These are phyloP conservation scores for Amphipyra tragopoginis DNA, from an alignment of 2,888 invertebrate species.

Conservation along the genomic window DNA sequence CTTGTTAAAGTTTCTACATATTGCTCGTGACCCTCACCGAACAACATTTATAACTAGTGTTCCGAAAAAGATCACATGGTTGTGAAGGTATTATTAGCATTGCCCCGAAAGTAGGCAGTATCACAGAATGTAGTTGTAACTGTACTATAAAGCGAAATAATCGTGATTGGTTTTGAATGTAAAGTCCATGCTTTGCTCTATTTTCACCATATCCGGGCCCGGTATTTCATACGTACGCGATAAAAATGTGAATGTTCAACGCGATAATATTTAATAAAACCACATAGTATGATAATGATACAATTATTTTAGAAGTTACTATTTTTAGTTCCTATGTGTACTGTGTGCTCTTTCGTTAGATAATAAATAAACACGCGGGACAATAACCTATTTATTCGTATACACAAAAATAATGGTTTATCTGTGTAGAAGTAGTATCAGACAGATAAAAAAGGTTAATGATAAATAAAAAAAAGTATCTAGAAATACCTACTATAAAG, in stretches of 20 bases:
- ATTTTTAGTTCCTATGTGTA: conserved; percentile 55
- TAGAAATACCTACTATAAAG: too few species aligned
- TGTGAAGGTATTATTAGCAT: conserved; percentile 43
- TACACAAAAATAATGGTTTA: conserved; percentile 4
- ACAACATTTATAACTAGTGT: conserved; percentile 61
- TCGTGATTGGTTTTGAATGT: conserved; percentile 42
- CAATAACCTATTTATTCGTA: conserved; percentile 68
- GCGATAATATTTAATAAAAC: too few species aligned
- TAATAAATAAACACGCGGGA: conserved; percentile 71
- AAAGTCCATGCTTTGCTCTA: conserved; percentile 45
- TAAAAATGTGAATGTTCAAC: background rate
- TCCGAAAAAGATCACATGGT: conserved; percentile 71
- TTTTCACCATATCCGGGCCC: conserved; percentile 25
- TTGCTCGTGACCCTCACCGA: conserved; percentile 83
- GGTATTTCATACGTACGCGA: conserved; percentile 19
- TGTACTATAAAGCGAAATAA: conserved; percentile 22
- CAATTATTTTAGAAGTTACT: conserved; percentile 8
- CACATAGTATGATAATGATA: background rate
- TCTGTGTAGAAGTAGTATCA: background rate
- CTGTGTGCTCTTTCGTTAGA: conserved; percentile 52
- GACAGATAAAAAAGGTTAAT: conserved; percentile 14
- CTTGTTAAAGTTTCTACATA: conserved; percentile 84
- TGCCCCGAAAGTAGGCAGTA: conserved; percentile 34
- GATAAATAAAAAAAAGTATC: conserved; percentile 7
- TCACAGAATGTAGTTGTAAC: conserved; percentile 28